These are phyloP conservation scores for Vandiemenella viatica DNA, from an alignment of 2,888 invertebrate genomes.

Conservation along the genomic window DNA sequence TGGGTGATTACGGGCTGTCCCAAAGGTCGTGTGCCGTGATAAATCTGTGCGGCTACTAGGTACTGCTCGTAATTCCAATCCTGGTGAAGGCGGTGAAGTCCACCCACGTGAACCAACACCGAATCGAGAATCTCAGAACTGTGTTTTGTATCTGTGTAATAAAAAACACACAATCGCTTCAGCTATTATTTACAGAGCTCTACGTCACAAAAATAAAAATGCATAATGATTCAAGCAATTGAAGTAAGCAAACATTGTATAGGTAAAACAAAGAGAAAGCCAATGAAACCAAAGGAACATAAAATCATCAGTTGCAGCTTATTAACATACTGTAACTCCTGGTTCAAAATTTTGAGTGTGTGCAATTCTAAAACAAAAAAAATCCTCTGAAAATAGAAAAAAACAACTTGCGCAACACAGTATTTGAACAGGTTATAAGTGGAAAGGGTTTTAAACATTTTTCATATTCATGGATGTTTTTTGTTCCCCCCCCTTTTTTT, in stretches of 20 bases:
- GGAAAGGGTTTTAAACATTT: too few relatives aligned
- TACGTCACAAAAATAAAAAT: background rate
- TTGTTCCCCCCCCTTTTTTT: too few relatives aligned
- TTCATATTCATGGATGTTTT: too few relatives aligned
- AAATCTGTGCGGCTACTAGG: constrained; percentile 70
- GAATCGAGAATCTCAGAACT: constrained; percentile 58
- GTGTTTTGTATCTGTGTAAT: constrained; percentile 49
- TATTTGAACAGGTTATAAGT: too few relatives aligned
- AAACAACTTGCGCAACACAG: too few relatives aligned
- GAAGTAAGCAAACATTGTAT: background rate
- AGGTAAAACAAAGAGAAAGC: background rate
- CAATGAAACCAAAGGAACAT: background rate
- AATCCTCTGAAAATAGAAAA: too few relatives aligned
- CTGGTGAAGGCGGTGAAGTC: constrained; percentile 58
- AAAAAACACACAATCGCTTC: background rate
- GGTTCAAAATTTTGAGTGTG: too few relatives aligned
- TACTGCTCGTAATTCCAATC: constrained; percentile 78
- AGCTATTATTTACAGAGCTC: background rate
- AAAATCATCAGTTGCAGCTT: too few relatives aligned
- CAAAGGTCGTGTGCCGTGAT: constrained; percentile 71
- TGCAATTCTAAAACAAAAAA: too few relatives aligned
- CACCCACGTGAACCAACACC: constrained; percentile 66
- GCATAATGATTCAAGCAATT: background rate
- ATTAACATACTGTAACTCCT: too few relatives aligned
- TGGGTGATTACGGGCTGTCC: constrained; percentile 56